phyloP scores from a whole-genome alignment of 2,888 invertebrate genomes.

The Dynastes tityus region DNA sequence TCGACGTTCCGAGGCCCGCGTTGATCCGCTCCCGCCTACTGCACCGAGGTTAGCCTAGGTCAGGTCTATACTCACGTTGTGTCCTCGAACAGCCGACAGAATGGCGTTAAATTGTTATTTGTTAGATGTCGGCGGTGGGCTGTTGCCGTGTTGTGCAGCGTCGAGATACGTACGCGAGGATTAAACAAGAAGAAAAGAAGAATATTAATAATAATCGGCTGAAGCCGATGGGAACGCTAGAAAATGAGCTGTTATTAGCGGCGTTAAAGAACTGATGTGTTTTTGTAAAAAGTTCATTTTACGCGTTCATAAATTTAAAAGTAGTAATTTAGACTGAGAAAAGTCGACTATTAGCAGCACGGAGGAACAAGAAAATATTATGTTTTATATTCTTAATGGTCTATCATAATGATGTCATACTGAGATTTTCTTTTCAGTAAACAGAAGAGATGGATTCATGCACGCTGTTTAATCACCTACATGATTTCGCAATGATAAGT shows the following conservation, averaged over 20 bases:
- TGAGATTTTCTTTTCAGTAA: too few species aligned
- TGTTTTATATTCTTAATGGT: neutral
- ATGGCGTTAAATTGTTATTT: conserved; percentile 61
- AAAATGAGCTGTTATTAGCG: conserved; percentile 52
- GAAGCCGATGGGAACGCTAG: conserved; percentile 47
- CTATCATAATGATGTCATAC: neutral
- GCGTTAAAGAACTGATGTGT: conserved; percentile 1
- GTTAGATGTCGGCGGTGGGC: conserved; percentile 49
- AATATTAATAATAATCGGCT: conserved; percentile 43
- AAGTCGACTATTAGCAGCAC: neutral
- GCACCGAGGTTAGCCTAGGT: conserved; percentile 56
- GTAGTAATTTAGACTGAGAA: conserved; percentile 15
- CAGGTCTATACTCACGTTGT: conserved; percentile 61
- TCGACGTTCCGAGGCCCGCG: conserved; percentile 58
- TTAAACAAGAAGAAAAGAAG: conserved; percentile 34
- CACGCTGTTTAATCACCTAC: too few species aligned
- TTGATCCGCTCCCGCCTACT: conserved; percentile 59
- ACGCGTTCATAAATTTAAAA: conserved; percentile 19
- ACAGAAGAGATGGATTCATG: too few species aligned
- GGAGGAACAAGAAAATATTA: neutral
- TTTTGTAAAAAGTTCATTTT: conserved; percentile 8
- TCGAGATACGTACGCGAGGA: conserved; percentile 38
- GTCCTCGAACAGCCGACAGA: conserved; percentile 55
- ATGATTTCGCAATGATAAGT: too few species aligned
- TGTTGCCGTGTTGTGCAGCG: conserved; percentile 17